Evolutionary conservation across 2,113 vertebrate genomes (phyloP).

Genomic region (Nicator chloris): DNA sequence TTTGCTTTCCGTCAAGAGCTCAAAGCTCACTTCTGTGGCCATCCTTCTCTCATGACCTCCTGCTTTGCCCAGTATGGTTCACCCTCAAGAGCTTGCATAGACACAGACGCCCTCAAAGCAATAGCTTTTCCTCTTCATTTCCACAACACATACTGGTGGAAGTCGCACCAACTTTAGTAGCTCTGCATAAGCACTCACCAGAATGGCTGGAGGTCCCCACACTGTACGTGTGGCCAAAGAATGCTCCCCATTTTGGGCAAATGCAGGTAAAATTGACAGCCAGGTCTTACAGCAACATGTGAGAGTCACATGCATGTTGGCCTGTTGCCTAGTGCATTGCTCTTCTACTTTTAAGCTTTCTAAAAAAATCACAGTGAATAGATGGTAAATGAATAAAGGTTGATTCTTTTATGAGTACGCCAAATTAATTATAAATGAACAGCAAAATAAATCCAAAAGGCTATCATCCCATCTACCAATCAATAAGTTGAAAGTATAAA

Average conservation of each 20-base stretch:
- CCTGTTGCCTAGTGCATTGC: not conserved
- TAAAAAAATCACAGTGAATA: not conserved
- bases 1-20: not conserved
- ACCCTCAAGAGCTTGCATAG: not conserved
- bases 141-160: not conserved
- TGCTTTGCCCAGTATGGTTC: not conserved
- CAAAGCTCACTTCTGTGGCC: not conserved
- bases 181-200: not conserved
- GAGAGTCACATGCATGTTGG: fast-evolving
- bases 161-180: not conserved
- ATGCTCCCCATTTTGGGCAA: not conserved
- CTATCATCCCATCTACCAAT: conserved; percentile 19
- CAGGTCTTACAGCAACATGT: not conserved
- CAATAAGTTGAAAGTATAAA: conserved; percentile 43
- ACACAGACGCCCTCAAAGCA: not conserved
- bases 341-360: not conserved
- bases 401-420: not conserved
- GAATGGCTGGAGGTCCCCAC: not conserved
- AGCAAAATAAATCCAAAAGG: conserved; percentile 20
- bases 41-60: not conserved
- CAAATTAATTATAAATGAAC: conserved; percentile 53
- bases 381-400: conserved; percentile 7
- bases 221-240: not conserved
- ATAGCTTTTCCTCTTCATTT: not conserved
- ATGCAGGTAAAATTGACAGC: not conserved